These are phyloP conservation scores for Poecile atricapillus DNA, from an alignment of 2,113 vertebrate species.

Conservation along the genomic window DNA sequence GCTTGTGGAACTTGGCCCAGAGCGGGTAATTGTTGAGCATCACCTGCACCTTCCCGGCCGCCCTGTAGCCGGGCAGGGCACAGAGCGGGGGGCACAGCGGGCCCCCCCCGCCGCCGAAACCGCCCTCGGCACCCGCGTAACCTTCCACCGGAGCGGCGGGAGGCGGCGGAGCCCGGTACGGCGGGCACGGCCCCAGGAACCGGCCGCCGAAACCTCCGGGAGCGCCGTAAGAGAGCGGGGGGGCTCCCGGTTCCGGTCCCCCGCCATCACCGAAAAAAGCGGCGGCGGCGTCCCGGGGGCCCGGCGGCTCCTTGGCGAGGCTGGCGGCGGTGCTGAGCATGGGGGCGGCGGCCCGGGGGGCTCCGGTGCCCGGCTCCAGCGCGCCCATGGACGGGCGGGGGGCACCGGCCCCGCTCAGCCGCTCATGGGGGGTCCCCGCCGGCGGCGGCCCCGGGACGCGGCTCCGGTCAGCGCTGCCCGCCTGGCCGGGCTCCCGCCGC, in stretches of 20 bases:
- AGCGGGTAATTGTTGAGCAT: slow-evolving; percentile 91
- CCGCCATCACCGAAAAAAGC: slow-evolving; percentile 70
- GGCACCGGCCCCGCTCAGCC: slow-evolving; percentile 3
- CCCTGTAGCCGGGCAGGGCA: slow-evolving; percentile 78
- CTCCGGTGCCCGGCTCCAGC: slow-evolving; percentile 74
- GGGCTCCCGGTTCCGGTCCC: neutral
- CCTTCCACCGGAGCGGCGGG: slow-evolving; percentile 36
- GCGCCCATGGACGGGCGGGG: slow-evolving; percentile 79
- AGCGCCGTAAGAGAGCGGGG: slow-evolving; percentile 69
- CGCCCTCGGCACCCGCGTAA: slow-evolving; percentile 52
- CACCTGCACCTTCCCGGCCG: slow-evolving; percentile 87
- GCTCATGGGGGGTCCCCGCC: neutral
- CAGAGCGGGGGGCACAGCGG: slow-evolving; percentile 75
- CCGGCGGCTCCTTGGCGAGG: slow-evolving; percentile 77
- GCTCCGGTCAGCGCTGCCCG: neutral
- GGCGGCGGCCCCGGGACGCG: neutral
- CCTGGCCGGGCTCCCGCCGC: neutral
- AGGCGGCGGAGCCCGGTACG: slow-evolving; percentile 58
- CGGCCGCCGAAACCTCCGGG: slow-evolving; percentile 69
- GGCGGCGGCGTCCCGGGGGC: slow-evolving; percentile 74
- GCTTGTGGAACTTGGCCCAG: slow-evolving; percentile 96
- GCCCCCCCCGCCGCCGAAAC: slow-evolving; percentile 64
- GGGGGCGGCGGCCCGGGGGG: slow-evolving; percentile 73
- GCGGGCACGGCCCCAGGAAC: slow-evolving; percentile 72
- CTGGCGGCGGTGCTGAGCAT: slow-evolving; percentile 84